Evolutionary conservation across 2,113 vertebrate genomes (phyloP), one percentile per base, ranked within the genome.

Genomic region (Anthoscopus minutus): DNA sequence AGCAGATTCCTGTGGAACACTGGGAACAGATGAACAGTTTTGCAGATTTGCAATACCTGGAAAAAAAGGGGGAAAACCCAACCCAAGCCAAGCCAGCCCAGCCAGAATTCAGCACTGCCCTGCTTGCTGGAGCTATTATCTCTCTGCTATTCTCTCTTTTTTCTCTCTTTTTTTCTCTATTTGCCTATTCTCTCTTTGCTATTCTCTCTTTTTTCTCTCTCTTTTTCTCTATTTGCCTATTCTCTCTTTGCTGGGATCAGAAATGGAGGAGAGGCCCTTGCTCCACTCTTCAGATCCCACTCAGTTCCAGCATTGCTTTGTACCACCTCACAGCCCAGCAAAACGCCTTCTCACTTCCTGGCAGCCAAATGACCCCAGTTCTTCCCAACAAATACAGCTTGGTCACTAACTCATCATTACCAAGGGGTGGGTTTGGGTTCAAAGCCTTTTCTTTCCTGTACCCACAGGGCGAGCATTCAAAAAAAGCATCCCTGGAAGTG

Each of bases 1-100:
- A 62, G 51, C 19, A 51, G 16, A 33, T 28, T 54, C 38, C 30
- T 73, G 51, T 2, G 17, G 53, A 47, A 11, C 69, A 4, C 4
- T 23, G 42, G 27, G 7, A 56, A 51, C 33, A 54, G 9, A 70
- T 19, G 33, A 28, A 9, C 42, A 30, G n/a, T n/a, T n/a, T n/a
- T n/a, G n/a, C n/a, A n/a, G n/a, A n/a, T 48, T 10, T 60, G 58
- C 58, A 67, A 3, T 7, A 45, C 3, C 21, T 20, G 22, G 11
- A 0, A 12, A 33, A 44, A 48, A 30, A 16, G 1, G 1, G 44
- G 27, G 3, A 1, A 12, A 64, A 21, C 9, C 20, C 18, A 51
- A 9, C 4, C 11, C 64, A 64, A n/a, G n/a, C n/a, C n/a, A n/a
- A n/a, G n/a, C n/a, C n/a, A n/a, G 35, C 7, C 30, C 13, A 60